Evolutionary conservation across 2,888 invertebrate species (phyloP).

Genomic region (Drosophila hamatofila): DNA sequence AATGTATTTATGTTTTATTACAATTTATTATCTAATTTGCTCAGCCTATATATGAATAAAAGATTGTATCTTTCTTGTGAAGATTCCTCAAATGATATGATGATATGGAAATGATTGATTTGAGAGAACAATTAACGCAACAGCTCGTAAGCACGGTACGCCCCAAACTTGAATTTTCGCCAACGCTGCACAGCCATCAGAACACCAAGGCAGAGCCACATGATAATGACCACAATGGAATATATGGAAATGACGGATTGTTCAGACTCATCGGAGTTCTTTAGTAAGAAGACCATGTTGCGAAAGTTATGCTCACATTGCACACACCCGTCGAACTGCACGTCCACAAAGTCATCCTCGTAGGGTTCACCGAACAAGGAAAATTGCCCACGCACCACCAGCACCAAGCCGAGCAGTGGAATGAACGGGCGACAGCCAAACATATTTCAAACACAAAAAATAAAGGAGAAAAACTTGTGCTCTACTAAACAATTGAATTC

Average conservation of each 20-base stretch:
- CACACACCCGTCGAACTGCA: slow-evolving; percentile 43
- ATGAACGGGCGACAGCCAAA: slow-evolving; percentile 18
- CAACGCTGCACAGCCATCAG: slow-evolving; percentile 36
- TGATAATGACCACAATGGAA: slow-evolving; percentile 38
- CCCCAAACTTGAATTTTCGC: slow-evolving; percentile 9
- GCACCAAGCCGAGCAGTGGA: slow-evolving; percentile 24
- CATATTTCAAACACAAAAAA: slow-evolving; percentile 12
- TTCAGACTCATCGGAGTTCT: slow-evolving; percentile 6
- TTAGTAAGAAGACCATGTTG: slow-evolving; percentile 58
- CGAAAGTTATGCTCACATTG: slow-evolving; percentile 52
- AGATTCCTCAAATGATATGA: too few relatives aligned
- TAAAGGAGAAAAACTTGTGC: background rate
- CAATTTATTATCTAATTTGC: background rate
- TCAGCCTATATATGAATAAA: background rate
- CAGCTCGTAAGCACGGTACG: background rate
- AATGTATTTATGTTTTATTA: background rate
- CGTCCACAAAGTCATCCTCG: slow-evolving; percentile 57
- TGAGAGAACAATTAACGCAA: background rate
- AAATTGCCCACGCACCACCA: slow-evolving; percentile 26
- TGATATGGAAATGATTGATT: too few relatives aligned
- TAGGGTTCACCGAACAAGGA: slow-evolving; percentile 9
- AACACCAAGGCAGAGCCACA: slow-evolving; percentile 48
- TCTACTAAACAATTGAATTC: slow-evolving; percentile 19
- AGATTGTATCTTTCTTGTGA: too few relatives aligned
- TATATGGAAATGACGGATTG: slow-evolving; percentile 26